These are phyloP conservation scores for Mya arenaria DNA, from an alignment of 1,140 invertebrate species.

Conservation along the genomic window DNA sequence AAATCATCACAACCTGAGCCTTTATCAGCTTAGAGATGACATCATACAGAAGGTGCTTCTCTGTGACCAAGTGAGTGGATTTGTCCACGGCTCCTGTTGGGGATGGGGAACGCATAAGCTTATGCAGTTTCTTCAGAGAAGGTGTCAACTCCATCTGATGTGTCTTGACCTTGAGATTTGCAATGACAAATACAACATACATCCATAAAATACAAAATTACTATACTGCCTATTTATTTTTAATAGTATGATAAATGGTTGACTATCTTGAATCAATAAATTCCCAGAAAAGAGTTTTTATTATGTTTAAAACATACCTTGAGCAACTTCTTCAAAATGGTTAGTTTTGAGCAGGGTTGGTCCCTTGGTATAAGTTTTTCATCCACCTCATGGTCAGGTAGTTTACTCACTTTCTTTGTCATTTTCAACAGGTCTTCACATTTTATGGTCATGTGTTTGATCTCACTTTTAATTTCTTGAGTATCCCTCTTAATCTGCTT, in stretches of 20 bases:
- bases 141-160: not conserved
- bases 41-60: conserved; percentile 17
- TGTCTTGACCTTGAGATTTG: not conserved
- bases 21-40: conserved; percentile 7
- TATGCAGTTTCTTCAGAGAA: not conserved
- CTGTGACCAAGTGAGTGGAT: not conserved
- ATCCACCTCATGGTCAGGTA: too few relatives aligned
- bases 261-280: too few relatives aligned
- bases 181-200: not conserved
- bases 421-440: not conserved
- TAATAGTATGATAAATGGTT: too few relatives aligned
- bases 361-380: too few relatives aligned
- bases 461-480: not conserved
- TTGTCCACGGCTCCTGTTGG: too few relatives aligned
- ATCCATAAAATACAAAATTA: too few relatives aligned
- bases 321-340: not conserved
- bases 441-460: not conserved
- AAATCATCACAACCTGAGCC: conserved; percentile 9
- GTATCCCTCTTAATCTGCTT: not conserved
- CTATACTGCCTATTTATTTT: too few relatives aligned
- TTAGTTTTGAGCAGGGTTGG: too few relatives aligned
- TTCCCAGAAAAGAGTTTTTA: too few relatives aligned
- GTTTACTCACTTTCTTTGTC: not conserved
- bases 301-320: not conserved
- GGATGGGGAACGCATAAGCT: too few relatives aligned